These are phyloP conservation scores for Sebastes melanostomus DNA, from an alignment of 2,797 vertebrate genomes.

Conservation along the genomic window DNA sequence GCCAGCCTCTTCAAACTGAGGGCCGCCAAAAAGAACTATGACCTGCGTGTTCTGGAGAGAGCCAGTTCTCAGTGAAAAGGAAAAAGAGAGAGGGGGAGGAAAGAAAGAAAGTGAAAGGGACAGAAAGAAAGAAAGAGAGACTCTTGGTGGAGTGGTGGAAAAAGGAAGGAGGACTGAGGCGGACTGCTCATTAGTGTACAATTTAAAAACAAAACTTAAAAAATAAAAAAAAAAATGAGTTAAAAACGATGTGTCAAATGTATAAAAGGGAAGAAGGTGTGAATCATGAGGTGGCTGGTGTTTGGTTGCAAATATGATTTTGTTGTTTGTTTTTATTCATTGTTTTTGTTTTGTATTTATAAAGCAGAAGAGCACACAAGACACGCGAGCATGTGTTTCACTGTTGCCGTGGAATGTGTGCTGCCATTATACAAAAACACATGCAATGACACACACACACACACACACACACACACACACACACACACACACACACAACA, in stretches of 20 bases:
- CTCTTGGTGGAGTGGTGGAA: slow-evolving; percentile 59
- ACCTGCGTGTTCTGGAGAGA: slow-evolving; percentile 94
- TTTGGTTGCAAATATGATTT: slow-evolving; percentile 72
- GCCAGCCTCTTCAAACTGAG: slow-evolving; percentile 96
- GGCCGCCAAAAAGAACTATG: slow-evolving; percentile 97
- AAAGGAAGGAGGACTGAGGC: slow-evolving; percentile 61
- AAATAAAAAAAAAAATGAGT: slow-evolving; percentile 28
- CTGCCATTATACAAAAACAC: slow-evolving; percentile 60
- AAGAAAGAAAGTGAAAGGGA: slow-evolving; percentile 47
- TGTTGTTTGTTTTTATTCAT: slow-evolving; percentile 72
- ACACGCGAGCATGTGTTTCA: slow-evolving; percentile 83
- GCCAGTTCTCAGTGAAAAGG: slow-evolving; percentile 93
- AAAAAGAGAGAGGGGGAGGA: slow-evolving; percentile 51
- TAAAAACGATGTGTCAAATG: slow-evolving; percentile 72
- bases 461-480: slow-evolving; percentile 19
- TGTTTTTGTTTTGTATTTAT: slow-evolving; percentile 79
- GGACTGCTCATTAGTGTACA: slow-evolving; percentile 71
- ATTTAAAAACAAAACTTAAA: slow-evolving; percentile 45
- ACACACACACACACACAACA: slow-evolving; percentile 15
- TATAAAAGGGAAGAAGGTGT: slow-evolving; percentile 77
- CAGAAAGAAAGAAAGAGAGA: slow-evolving; percentile 58
- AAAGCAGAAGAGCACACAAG: slow-evolving; percentile 83
- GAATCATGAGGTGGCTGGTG: slow-evolving; percentile 72
- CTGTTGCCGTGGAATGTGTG: slow-evolving; percentile 79
- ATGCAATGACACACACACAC: not conserved